phyloP scores from a whole-genome alignment of 2,888 invertebrate genomes.

The Chelonus formosanus region DNA sequence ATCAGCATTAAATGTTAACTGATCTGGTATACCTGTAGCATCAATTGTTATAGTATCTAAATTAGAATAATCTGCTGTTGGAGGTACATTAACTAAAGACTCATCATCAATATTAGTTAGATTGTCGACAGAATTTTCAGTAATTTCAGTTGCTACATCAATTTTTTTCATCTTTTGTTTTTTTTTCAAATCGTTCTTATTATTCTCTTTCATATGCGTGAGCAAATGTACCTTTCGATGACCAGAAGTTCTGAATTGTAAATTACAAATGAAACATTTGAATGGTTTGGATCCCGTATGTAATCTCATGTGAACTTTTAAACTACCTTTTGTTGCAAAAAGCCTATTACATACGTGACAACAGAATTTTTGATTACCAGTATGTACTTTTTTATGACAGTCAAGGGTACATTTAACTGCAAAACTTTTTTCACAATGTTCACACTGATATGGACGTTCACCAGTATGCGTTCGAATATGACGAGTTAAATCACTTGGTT shows the following conservation, averaged over 20 bases:
- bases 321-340: constrained; percentile 73
- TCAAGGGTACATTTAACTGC: constrained; percentile 74
- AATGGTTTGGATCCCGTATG: constrained; percentile 73
- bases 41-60: constrained; percentile 49
- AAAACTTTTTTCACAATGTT: constrained; percentile 69
- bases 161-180: constrained; percentile 43
- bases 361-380: constrained; percentile 68
- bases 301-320: constrained; percentile 74
- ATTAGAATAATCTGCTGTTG: constrained; percentile 40
- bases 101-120: constrained; percentile 31
- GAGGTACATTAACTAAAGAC: constrained; percentile 38
- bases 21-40: constrained; percentile 45
- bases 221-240: constrained; percentile 73
- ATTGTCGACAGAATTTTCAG: constrained; percentile 37
- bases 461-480: constrained; percentile 76
- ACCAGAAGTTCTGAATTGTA: constrained; percentile 73
- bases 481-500: constrained; percentile 74
- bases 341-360: constrained; percentile 72
- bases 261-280: constrained; percentile 70
- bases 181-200: constrained; percentile 36
- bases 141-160: constrained; percentile 25
- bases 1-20: constrained; percentile 53
- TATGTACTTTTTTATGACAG: constrained; percentile 72
- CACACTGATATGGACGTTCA: constrained; percentile 73
- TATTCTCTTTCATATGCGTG: constrained; percentile 65